Evolutionary conservation across 2,888 invertebrate genomes (phyloP), one percentile per base, ranked within the genome.

Genomic region (Nebria salina): DNA sequence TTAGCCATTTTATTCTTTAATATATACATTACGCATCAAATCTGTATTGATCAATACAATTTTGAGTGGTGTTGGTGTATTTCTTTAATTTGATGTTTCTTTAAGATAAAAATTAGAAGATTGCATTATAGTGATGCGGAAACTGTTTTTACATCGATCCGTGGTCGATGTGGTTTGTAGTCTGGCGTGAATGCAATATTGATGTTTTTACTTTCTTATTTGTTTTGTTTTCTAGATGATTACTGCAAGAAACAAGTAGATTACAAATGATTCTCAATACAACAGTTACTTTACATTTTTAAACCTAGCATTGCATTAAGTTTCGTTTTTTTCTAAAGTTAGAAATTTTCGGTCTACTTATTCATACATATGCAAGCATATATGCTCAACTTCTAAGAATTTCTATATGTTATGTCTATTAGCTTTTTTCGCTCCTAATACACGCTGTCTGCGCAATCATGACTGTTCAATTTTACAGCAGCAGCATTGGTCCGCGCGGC

Each of bases 101-200:
- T 34, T 5, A 34, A 34, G 34, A 4, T 34, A 34, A 34, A 34
- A 34, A 34, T 34, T 34, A 34, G 34, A 34, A 4, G 34, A 34
- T 34, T 34, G 34, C 34, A 34, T 15, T 66, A 66, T 25, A 66
- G n/a, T 25, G 25, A 25, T 13, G 66, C 66, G 66, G 66, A 66
- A 66, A 66, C 25, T 20, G 66, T 66, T 66, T 66, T 25, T 66
- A 66, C 13, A 66, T 66, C 66, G 66, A 66, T 8, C n/a, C 66
- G 66, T 66, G 66, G 66, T 66, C 66, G 25, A 20, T 66, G 66
- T 25, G 66, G 66, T 66, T 66, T 20, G 20, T 20, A 20, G 20
- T 20, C 20, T 20, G 20, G 20, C 20, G 13, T 66, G 66, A 66
- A 66, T 25, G 15, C 66, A 25, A 66, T 66, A 66, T 66, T 20